Evolutionary conservation across 2,888 invertebrate species (phyloP).

Genomic region (Autographa gamma): DNA sequence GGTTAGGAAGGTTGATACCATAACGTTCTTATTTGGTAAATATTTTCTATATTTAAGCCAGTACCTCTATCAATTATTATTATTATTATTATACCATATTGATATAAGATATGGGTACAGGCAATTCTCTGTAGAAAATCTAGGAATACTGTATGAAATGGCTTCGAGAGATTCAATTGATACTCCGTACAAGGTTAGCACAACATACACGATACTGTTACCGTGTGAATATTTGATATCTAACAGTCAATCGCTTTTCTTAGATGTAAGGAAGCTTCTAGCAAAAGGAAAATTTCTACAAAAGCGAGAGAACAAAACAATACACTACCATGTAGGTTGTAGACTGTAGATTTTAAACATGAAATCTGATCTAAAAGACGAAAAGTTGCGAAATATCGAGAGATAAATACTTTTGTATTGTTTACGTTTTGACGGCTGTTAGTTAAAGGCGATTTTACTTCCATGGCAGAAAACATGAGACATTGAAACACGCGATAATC

Average conservation of each 20-base stretch:
- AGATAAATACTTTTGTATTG: no score
- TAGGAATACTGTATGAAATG: background rate
- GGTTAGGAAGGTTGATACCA: no score
- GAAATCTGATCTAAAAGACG: no score
- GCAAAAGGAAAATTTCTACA: background rate
- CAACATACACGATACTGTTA: background rate
- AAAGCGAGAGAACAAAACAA: background rate
- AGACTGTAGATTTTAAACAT: no score
- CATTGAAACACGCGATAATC: constrained; percentile 32
- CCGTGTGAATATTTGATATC: background rate
- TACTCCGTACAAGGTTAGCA: constrained; percentile 1
- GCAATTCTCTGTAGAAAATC: background rate
- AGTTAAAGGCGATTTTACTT: background rate
- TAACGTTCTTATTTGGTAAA: no score
- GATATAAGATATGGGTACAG: background rate
- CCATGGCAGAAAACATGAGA: background rate
- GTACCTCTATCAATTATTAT: no score
- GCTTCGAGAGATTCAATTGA: constrained; percentile 4
- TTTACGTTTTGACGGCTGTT: background rate
- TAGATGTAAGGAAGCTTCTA: background rate
- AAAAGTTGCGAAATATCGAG: no score
- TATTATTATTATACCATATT: no score
- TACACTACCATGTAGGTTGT: background rate
- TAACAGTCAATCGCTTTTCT: background rate
- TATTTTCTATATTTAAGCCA: no score